Evolutionary conservation across 2,888 invertebrate species (phyloP), one percentile per base, ranked within the genome.

Genomic region (Lamellibrachia columna): DNA sequence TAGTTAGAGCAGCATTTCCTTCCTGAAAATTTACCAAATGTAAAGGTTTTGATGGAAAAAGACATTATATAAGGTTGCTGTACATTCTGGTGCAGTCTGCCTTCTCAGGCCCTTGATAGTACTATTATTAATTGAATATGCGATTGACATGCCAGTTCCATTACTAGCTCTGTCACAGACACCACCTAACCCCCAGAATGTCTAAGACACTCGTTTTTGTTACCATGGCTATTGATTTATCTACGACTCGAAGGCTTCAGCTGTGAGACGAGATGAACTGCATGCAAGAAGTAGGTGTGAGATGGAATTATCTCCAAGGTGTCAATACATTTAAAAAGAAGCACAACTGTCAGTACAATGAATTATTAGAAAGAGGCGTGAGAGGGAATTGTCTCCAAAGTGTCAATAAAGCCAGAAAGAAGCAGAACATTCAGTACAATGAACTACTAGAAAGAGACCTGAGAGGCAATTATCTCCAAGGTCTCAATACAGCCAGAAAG

Each of bases 111-210:
- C 75, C 75, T 22, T 75, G 15, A 15, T 75, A 75, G 15, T 75
- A n/a, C 22, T 6, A 75, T n/a, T 75, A 75, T 75, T 75, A 75
- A 75, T 75, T 75, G 75, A 15, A n/a, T 75, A 75, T 6, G 75
- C 75, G 75, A 75, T 75, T n/a, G 11, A 75, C 75, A 75, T n/a
- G 75, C 75, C 75, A 75, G 75, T 75, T 75, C 75, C 75, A 75
- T 75, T 75, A 75, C 15, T 15, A 75, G 75, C 75, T 75, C n/a
- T 75, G 75, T 75, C 75, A 75, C 75, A n/a, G 75, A 75, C 6
- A 22, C 75, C 75, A 75, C 75, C 75, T 75, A n/a, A 75, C 75
- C 75, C 40, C 22, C 6, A 75, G 75, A 75, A 75, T 75, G 15
- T 75, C 6, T 75, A 75, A 75, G 75, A 75, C 75, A 75, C n/a